Conservation (phyloP, 2,797 vertebrate genomes). For the Enteromius trimaculatus region DNA sequence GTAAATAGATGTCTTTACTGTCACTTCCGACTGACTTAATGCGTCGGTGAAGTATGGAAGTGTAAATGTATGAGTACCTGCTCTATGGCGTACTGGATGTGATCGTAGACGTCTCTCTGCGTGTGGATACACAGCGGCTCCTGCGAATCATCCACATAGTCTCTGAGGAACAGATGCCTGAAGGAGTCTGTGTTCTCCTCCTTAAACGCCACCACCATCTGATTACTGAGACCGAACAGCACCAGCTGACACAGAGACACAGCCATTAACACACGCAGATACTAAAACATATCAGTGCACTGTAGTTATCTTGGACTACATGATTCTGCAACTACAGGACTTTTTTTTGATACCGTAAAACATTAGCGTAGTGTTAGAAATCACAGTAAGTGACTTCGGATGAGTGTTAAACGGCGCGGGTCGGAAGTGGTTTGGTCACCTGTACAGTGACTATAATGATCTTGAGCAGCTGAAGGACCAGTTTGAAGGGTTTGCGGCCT, state of each 20-base stretch:
- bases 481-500: constrained; percentile 89
- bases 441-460: constrained; percentile 89
- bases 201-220: constrained; percentile 92
- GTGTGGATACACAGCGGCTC: constrained; percentile 83
- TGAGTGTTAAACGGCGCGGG: neutral
- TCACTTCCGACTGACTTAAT: neutral
- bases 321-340: no score
- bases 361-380: neutral
- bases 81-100: constrained; percentile 78
- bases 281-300: neutral
- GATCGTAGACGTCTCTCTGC: constrained; percentile 75
- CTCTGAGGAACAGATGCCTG: constrained; percentile 90
- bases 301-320: no score
- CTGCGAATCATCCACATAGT: constrained; percentile 75
- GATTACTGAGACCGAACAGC: constrained; percentile 93
- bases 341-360: neutral
- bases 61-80: constrained; percentile 73
- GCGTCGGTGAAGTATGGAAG: neutral
- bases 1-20: neutral
- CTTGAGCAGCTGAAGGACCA: constrained; percentile 89
- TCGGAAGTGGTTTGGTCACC: constrained; percentile 68
- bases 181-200: constrained; percentile 91
- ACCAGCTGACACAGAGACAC: constrained; percentile 78
- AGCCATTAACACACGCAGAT: neutral
- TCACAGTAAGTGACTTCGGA: neutral